Evolutionary conservation across 2,797 vertebrate species (phyloP).

Genomic region (Diplodus sargus): DNA sequence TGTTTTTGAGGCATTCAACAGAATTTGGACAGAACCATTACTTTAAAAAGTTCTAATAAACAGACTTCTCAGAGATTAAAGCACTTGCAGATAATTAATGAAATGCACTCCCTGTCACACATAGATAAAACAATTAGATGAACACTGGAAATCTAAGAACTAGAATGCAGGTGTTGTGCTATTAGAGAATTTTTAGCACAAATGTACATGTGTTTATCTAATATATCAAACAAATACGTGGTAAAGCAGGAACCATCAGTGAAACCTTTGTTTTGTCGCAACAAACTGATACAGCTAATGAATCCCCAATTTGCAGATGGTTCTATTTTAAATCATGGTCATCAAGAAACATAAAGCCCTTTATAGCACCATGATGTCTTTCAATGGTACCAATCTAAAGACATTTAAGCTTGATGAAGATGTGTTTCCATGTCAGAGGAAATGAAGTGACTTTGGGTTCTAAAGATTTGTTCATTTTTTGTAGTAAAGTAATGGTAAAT

Average conservation of each 20-base stretch:
- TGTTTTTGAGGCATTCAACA: background rate
- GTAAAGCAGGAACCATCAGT: no score
- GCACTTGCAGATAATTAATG: background rate
- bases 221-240: background rate
- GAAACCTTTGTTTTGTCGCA: background rate
- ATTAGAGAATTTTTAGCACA: background rate
- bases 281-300: background rate
- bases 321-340: background rate
- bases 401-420: background rate
- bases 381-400: background rate
- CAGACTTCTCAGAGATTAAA: conserved; percentile 7
- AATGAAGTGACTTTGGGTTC: background rate
- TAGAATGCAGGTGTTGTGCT: background rate
- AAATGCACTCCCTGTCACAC: background rate
- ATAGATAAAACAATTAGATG: background rate
- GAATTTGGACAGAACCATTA: conserved; percentile 5
- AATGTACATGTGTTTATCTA: background rate
- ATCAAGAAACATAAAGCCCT: background rate
- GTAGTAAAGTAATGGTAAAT: background rate
- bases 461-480: background rate
- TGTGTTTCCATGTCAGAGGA: background rate
- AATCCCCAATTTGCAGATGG: background rate
- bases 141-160: background rate
- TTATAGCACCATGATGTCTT: background rate
- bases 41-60: background rate